These are phyloP conservation scores for Epizoanthus stellaris DNA, from an alignment of 92 coral and sea anemone genomes.

Conservation along the genomic window DNA sequence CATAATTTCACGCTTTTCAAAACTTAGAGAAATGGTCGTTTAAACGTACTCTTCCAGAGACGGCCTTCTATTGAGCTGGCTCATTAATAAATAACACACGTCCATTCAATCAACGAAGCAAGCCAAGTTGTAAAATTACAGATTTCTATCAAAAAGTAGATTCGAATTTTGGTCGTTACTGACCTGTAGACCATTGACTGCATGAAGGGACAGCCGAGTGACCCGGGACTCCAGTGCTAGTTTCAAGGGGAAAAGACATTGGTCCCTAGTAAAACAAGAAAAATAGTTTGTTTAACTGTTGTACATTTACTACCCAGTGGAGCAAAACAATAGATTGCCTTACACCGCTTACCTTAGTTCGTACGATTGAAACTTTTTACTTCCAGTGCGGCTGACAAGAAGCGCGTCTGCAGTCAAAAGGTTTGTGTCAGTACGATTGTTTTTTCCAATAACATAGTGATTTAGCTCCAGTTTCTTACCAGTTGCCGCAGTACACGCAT, in stretches of 20 bases:
- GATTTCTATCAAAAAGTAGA: constrained; percentile 21
- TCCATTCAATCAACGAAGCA: constrained; percentile 37
- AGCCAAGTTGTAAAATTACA: background rate
- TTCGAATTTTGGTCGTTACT: constrained; percentile 14
- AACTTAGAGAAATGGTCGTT: constrained; percentile 32
- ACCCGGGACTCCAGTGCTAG: constrained; percentile 94
- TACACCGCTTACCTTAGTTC: constrained; percentile 79
- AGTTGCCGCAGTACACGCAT: constrained; percentile 94
- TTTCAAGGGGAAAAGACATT: constrained; percentile 91
- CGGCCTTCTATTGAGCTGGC: constrained; percentile 36
- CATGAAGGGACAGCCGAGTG: constrained; percentile 84
- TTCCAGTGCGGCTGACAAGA: constrained; percentile 82
- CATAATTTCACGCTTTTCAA: background rate
- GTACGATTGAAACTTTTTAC: constrained; percentile 81
- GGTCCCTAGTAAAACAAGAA: constrained; percentile 70
- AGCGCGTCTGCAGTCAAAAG: constrained; percentile 76
- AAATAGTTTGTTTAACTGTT: constrained; percentile 23
- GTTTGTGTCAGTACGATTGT: background rate
- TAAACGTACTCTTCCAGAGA: constrained; percentile 19
- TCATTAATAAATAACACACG: constrained; percentile 62
- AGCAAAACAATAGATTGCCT: constrained; percentile 59
- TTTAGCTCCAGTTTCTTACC: constrained; percentile 65
- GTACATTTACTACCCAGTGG: constrained; percentile 67
- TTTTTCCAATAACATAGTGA: background rate
- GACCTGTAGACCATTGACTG: constrained; percentile 94